Percentiles rank a stretch among this genome's conserved stretches.
phyloP scores from a whole-genome alignment of 2,888 invertebrate species.

The Harpalus rufipes region DNA sequence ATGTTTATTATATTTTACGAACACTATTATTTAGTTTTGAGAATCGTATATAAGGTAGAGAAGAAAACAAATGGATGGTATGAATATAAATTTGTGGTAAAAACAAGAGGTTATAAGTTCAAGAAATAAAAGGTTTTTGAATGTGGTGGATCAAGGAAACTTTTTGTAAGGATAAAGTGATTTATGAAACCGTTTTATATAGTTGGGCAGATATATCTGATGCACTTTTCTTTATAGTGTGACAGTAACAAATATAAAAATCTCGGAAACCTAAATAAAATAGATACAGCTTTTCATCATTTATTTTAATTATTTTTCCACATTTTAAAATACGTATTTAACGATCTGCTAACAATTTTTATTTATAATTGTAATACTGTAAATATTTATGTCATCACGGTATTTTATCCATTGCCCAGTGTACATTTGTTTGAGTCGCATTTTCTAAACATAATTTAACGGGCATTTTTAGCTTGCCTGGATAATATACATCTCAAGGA shows the following conservation, averaged over 20 bases:
- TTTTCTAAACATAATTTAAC: no score
- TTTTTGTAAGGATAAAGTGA: slow-evolving; percentile 50
- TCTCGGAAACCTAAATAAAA: slow-evolving; percentile 3
- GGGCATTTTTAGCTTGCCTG: no score
- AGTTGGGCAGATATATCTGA: slow-evolving; percentile 43
- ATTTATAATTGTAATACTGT: not conserved
- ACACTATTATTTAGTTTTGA: slow-evolving; percentile 24
- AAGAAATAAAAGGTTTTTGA: slow-evolving; percentile 46
- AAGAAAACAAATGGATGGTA: slow-evolving; percentile 40
- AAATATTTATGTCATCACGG: no score
- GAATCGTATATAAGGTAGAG: not conserved
- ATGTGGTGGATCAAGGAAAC: slow-evolving; percentile 48
- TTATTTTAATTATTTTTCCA: not conserved
- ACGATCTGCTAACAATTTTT: not conserved
- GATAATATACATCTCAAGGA: no score
- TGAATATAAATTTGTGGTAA: slow-evolving; percentile 52
- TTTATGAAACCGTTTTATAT: slow-evolving; percentile 47
- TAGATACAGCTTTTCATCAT: not conserved
- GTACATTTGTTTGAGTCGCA: no score
- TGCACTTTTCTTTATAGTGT: slow-evolving; percentile 28
- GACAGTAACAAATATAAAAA: slow-evolving; percentile 44
- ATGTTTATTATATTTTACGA: not conserved
- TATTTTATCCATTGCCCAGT: no score
- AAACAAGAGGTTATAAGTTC: slow-evolving; percentile 45
- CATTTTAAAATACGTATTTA: not conserved